Evolutionary conservation across 2,113 vertebrate species (phyloP).

Genomic region (Theristicus caerulescens): DNA sequence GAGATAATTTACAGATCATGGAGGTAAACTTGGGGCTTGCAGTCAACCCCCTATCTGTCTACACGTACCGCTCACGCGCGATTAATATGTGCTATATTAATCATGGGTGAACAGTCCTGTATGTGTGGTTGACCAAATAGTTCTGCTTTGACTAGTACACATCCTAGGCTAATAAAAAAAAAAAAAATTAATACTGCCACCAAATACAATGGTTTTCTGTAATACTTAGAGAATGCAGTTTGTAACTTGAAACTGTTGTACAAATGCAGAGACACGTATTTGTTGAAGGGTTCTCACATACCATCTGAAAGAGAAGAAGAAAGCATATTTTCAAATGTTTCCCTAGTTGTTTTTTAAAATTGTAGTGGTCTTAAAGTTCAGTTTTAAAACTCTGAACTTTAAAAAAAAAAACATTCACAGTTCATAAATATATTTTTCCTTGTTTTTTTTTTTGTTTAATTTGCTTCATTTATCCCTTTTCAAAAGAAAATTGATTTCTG

Average conservation of each 20-base stretch:
- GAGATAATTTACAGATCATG: not conserved
- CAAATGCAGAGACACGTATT: not conserved
- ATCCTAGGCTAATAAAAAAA: slow-evolving; percentile 35
- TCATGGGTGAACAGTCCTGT: not conserved
- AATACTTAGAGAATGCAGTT: not conserved
- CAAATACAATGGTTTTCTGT: slow-evolving; percentile 10
- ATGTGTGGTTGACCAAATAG: slow-evolving; percentile 13
- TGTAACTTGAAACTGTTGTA: slow-evolving; percentile 28
- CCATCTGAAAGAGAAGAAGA: not conserved
- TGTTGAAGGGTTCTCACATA: not conserved
- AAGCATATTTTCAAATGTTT: not conserved
- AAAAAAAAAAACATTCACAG: not conserved
- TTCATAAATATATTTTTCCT: not conserved
- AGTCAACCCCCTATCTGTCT: not conserved
- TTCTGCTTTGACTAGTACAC: not conserved
- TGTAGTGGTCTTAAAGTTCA: not conserved
- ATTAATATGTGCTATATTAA: not conserved
- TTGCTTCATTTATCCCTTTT: not conserved
- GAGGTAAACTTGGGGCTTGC: not conserved
- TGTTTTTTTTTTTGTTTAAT: not conserved
- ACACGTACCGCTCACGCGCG: not conserved
- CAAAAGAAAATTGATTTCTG: not conserved
- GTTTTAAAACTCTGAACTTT: not conserved
- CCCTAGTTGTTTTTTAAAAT: not conserved
- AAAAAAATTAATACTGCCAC: not conserved